A percentile compares a stretch with the other conserved stretches of the same genome.
These are phyloP conservation scores for Ceyx cyanopectus DNA, from an alignment of 2,113 vertebrate genomes.

Conservation along the genomic window DNA sequence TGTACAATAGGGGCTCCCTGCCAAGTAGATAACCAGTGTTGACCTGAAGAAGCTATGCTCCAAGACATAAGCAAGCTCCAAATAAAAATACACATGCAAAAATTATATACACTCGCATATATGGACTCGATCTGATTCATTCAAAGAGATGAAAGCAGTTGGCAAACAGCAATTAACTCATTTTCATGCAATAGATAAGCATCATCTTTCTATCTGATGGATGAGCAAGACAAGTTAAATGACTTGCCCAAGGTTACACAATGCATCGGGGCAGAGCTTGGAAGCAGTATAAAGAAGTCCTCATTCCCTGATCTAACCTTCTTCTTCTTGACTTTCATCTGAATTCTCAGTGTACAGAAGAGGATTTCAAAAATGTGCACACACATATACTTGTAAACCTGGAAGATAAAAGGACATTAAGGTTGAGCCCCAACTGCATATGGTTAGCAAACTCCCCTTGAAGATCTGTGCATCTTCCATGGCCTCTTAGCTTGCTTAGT, in stretches of 20 bases:
- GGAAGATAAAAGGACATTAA: conserved; percentile 52
- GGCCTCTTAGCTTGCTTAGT: neutral
- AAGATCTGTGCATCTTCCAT: conserved; percentile 26
- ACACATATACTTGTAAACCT: conserved; percentile 17
- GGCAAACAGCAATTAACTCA: conserved; percentile 70
- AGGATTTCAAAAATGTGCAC: conserved; percentile 52
- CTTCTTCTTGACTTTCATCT: conserved; percentile 62
- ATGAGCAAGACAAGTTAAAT: conserved; percentile 68
- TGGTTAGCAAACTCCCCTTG: conserved; percentile 49
- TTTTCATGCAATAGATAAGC: conserved; percentile 69
- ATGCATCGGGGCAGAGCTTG: conserved; percentile 61
- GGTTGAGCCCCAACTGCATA: conserved; percentile 15
- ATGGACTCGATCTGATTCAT: conserved; percentile 63
- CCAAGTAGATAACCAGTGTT: conserved; percentile 68
- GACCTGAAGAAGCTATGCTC: conserved; percentile 62
- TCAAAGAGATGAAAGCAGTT: conserved; percentile 70
- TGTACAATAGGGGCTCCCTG: conserved; percentile 40
- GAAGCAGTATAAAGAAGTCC: conserved; percentile 66
- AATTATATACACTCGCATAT: conserved; percentile 58
- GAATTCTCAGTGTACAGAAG: conserved; percentile 31
- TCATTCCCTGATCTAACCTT: conserved; percentile 65
- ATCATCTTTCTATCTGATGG: conserved; percentile 69
- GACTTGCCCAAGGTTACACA: conserved; percentile 73
- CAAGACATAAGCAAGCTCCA: conserved; percentile 57
- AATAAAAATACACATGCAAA: conserved; percentile 60